phyloP scores from a whole-genome alignment of 2,113 vertebrate genomes.

The Gallinago jamesoni region DNA sequence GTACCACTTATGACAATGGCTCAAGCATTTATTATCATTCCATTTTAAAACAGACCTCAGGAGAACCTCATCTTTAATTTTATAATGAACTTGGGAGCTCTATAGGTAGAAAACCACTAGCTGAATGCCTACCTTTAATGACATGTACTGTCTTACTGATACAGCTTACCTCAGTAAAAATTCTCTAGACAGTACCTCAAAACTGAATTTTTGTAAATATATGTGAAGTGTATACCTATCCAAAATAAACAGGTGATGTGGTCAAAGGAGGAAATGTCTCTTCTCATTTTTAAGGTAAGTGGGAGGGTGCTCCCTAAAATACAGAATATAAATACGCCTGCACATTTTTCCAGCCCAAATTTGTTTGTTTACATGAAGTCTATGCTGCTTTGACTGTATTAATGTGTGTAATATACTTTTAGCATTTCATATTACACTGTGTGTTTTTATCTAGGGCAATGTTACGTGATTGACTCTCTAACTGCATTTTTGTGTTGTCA shows the following conservation, averaged over 20 bases:
- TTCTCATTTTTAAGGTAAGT: neutral
- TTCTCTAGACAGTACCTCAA: neutral
- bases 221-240: neutral
- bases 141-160: neutral
- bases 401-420: neutral
- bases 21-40: conserved; percentile 5
- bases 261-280: neutral
- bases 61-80: neutral
- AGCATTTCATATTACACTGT: neutral
- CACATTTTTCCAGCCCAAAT: neutral
- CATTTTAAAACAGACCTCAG: neutral
- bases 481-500: neutral
- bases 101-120: neutral
- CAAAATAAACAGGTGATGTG: neutral
- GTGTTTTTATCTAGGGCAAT: neutral
- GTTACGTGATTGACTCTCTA: neutral
- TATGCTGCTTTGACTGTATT: neutral
- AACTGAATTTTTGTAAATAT: neutral
- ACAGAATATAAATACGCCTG: neutral
- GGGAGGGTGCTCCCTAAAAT: neutral
- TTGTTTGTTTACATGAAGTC: neutral
- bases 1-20: neutral
- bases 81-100: neutral
- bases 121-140: neutral
- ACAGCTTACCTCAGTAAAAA: neutral